A percentile compares a stretch with the other conserved stretches of the same genome.
Evolutionary conservation across 92 coral and sea anemone species (phyloP).

Genomic region (Virgularia gustaviana): DNA sequence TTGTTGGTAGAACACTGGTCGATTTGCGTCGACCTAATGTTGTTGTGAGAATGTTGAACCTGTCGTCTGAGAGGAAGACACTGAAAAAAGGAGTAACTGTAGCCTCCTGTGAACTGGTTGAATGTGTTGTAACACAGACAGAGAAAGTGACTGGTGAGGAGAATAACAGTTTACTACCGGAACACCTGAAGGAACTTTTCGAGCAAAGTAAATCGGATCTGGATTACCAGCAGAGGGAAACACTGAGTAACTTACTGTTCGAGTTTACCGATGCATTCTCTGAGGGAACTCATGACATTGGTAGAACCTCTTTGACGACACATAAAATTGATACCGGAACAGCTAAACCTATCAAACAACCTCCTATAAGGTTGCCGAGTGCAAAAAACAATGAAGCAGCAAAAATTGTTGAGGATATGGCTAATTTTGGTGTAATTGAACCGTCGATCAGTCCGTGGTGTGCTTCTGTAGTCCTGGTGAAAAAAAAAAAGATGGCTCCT

Average conservation of each 20-base stretch:
- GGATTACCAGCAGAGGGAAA: constrained; percentile 19
- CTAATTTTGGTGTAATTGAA: constrained; percentile 3
- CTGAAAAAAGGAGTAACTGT: constrained; percentile 17
- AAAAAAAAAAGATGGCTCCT: constrained; percentile 17
- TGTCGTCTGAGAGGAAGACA: background rate
- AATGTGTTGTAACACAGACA: background rate
- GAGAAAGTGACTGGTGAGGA: background rate
- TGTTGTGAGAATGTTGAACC: constrained; percentile 22
- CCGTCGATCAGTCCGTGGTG: no score
- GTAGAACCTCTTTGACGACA: no score
- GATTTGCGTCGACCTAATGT: constrained; percentile 11
- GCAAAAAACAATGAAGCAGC: background rate
- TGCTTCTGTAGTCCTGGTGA: constrained; percentile 14
- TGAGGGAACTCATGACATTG: constrained; percentile 22
- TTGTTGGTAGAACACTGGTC: constrained; percentile 32
- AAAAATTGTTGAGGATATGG: constrained; percentile 8
- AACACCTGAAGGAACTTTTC: constrained; percentile 35
- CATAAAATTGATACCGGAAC: background rate
- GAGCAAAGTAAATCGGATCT: constrained; percentile 25
- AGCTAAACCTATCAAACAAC: background rate
- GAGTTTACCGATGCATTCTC: constrained; percentile 45
- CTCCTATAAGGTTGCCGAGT: no score
- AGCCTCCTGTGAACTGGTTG: constrained; percentile 19
- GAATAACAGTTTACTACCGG: background rate
- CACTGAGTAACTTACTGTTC: constrained; percentile 9